Evolutionary conservation across 2,888 invertebrate genomes (phyloP).

Genomic region (Epinotia nisella): DNA sequence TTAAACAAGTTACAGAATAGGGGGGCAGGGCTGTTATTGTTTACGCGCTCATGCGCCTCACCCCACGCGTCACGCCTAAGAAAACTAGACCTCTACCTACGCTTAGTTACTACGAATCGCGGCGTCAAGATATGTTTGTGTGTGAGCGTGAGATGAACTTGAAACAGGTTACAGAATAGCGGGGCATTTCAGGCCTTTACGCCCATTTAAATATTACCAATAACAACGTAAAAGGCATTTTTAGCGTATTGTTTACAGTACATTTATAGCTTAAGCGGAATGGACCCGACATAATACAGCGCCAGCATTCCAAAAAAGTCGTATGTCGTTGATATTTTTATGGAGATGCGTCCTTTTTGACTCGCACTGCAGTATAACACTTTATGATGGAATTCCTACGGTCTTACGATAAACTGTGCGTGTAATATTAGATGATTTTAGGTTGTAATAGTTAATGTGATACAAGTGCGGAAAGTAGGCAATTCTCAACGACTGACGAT

Average conservation of each 20-base stretch:
- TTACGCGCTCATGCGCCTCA: too few species aligned
- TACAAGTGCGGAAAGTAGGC: too few species aligned
- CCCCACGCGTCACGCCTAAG: too few species aligned
- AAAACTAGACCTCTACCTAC: too few species aligned
- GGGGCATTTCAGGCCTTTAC: background rate
- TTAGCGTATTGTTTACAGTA: slow-evolving; percentile 29
- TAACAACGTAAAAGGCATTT: slow-evolving; percentile 14
- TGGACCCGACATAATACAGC: background rate
- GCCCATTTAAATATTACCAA: background rate
- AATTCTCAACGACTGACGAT: too few species aligned
- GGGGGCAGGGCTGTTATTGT: too few species aligned
- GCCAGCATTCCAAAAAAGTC: background rate
- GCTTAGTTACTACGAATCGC: too few species aligned
- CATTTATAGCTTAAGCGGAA: slow-evolving; percentile 21
- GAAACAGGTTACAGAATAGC: too few species aligned
- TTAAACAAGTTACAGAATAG: too few species aligned
- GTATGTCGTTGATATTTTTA: background rate
- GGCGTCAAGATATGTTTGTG: too few species aligned
- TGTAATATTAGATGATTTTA: slow-evolving; percentile 20
- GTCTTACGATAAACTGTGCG: slow-evolving; percentile 25
- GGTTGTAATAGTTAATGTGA: too few species aligned
- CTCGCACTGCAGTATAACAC: background rate
- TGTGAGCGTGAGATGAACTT: too few species aligned
- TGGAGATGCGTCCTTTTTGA: slow-evolving; percentile 3
- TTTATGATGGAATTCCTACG: slow-evolving; percentile 19